Conservation (phyloP, 2,888 invertebrate genomes). For the Dryobotodes eremita region DNA sequence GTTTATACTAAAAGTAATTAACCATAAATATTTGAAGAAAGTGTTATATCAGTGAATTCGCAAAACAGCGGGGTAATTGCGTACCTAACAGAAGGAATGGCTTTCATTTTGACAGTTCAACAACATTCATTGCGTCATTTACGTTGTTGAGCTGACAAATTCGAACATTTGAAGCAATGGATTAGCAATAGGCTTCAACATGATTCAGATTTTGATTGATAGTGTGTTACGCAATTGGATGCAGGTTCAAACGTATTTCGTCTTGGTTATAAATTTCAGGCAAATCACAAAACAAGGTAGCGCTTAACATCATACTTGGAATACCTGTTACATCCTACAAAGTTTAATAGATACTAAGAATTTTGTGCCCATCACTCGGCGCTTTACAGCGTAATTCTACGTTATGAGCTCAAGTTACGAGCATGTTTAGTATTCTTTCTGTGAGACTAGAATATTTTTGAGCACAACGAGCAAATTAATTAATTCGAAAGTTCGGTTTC, state of each 20-base stretch:
- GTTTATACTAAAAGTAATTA: not conserved
- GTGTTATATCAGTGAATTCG: not conserved
- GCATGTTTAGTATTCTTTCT: slow-evolving; percentile 49
- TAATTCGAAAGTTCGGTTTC: slow-evolving; percentile 7
- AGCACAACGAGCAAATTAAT: slow-evolving; percentile 20
- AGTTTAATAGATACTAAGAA: slow-evolving; percentile 39
- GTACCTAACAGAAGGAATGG: no score
- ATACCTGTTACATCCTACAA: slow-evolving; percentile 28
- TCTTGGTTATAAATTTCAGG: not conserved
- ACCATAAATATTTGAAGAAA: not conserved
- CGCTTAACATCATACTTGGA: slow-evolving; percentile 12
- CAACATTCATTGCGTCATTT: no score
- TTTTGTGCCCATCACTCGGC: slow-evolving; percentile 40
- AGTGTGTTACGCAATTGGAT: no score
- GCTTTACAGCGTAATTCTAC: slow-evolving; percentile 50
- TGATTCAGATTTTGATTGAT: no score
- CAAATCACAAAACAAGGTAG: slow-evolving; percentile 8
- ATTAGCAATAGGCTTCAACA: no score
- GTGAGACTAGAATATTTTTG: slow-evolving; percentile 34
- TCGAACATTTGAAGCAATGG: no score
- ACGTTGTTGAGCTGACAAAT: no score
- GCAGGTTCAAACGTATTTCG: not conserved
- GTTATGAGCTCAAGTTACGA: slow-evolving; percentile 49
- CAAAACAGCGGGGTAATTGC: no score
- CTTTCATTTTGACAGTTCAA: no score